Evolutionary conservation across 64 coral and sea anemone genomes (phyloP).

Genomic region (Dendronephthya gigantea): DNA sequence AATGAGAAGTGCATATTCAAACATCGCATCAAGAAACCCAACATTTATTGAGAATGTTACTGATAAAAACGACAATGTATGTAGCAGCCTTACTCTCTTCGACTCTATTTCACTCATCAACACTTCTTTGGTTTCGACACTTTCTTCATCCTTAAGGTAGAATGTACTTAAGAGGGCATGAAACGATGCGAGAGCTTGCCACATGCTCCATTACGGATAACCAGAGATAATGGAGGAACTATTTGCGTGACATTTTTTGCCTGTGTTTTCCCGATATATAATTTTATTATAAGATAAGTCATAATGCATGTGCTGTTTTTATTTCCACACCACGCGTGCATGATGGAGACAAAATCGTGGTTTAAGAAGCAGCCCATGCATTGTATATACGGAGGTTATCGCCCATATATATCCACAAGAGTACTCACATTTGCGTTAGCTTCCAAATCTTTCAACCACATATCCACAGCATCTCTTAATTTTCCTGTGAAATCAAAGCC

Average conservation of each 20-base stretch:
- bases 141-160: neutral
- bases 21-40: too few species aligned
- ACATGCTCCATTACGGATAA: too few species aligned
- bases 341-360: neutral
- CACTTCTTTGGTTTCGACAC: neutral
- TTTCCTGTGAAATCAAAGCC: conserved; percentile 94
- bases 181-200: too few species aligned
- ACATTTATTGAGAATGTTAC: too few species aligned
- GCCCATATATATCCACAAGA: neutral
- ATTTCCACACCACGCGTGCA: too few species aligned
- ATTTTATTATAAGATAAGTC: too few species aligned
- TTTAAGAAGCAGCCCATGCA: neutral
- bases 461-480: conserved; percentile 56
- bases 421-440: conserved; percentile 53
- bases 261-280: neutral
- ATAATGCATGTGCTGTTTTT: too few species aligned
- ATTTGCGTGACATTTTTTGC: neutral
- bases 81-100: neutral
- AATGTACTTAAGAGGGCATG: too few species aligned
- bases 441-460: conserved; percentile 39
- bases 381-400: neutral
- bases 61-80: too few species aligned
- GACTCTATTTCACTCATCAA: neutral
- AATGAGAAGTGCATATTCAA: neutral
- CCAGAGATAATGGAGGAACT: neutral